Percentiles rank a stretch among this genome's conserved stretches.
Evolutionary conservation across 1,140 invertebrate species (phyloP).

Genomic region (Mylabris phalerata): DNA sequence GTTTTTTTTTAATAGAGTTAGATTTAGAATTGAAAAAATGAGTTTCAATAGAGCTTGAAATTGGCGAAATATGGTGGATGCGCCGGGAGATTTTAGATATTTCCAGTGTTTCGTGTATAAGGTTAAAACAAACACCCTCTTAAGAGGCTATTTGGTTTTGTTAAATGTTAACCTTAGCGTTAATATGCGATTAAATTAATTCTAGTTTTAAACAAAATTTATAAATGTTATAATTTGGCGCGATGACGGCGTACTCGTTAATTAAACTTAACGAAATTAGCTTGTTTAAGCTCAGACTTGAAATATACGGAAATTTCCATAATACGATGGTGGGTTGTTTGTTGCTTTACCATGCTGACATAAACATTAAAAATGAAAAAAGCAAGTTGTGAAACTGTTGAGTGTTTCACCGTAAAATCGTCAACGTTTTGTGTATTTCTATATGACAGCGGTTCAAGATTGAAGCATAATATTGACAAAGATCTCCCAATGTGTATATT

Average conservation of each 20-base stretch:
- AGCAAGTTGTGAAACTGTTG: background rate
- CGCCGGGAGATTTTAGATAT: too few relatives aligned
- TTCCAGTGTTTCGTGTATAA: too few relatives aligned
- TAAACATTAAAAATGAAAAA: constrained; percentile 3
- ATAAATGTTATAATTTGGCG: constrained; percentile 12
- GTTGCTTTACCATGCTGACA: constrained; percentile 1
- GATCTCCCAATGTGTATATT: constrained; percentile 24
- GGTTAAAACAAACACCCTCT: too few relatives aligned
- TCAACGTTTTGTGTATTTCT: constrained; percentile 16
- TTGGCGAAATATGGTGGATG: too few relatives aligned
- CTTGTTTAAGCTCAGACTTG: constrained; percentile 10
- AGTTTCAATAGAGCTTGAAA: too few relatives aligned
- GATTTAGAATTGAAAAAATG: too few relatives aligned
- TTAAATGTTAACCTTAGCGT: too few relatives aligned
- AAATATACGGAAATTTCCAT: constrained; percentile 15
- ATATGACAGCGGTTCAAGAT: constrained; percentile 20
- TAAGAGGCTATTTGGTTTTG: too few relatives aligned
- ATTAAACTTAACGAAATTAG: constrained; percentile 16
- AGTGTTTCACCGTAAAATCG: constrained; percentile 10
- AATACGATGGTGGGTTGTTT: background rate
- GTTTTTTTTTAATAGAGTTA: too few relatives aligned
- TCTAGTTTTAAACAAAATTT: constrained; percentile 6
- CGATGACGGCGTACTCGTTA: constrained; percentile 12
- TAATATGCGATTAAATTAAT: constrained; percentile 2
- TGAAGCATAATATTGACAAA: constrained; percentile 30